These are phyloP conservation scores for Heteromyza rotundicornis DNA, from an alignment of 2,888 invertebrate genomes.

Conservation along the genomic window DNA sequence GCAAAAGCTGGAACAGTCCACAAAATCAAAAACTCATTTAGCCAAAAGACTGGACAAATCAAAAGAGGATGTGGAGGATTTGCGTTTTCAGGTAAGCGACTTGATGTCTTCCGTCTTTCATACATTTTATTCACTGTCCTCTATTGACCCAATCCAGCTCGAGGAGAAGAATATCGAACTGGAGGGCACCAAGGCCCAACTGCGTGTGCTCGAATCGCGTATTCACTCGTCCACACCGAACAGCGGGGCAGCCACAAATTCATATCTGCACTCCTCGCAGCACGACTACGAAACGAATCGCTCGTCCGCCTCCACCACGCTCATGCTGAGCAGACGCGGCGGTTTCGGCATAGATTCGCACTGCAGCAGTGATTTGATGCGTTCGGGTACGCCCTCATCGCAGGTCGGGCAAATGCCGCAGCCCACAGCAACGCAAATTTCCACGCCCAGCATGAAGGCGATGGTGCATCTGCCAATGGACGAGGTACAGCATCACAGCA, in stretches of 20 bases:
- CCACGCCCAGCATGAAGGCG: conserved; percentile 67
- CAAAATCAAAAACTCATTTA: conserved; percentile 71
- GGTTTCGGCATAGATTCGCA: conserved; percentile 35
- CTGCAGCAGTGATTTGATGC: conserved; percentile 36
- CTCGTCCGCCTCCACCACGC: conserved; percentile 54
- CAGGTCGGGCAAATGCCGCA: conserved; percentile 38
- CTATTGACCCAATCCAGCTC: too few species aligned
- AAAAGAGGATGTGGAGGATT: conserved; percentile 80
- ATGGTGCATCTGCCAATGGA: conserved; percentile 68
- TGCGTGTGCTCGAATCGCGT: conserved; percentile 73
- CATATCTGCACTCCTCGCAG: conserved; percentile 57
- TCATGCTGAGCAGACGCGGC: conserved; percentile 55
- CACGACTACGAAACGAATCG: conserved; percentile 57
- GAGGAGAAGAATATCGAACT: conserved; percentile 83
- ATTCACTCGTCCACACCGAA: conserved; percentile 56
- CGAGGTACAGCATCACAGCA: conserved; percentile 64
- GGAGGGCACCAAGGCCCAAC: conserved; percentile 80
- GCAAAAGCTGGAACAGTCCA: conserved; percentile 73
- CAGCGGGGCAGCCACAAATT: conserved; percentile 61
- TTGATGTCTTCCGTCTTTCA: too few species aligned
- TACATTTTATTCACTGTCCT: not conserved
- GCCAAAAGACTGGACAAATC: conserved; percentile 74
- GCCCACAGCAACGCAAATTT: conserved; percentile 57
- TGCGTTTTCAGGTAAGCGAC: conserved; percentile 75
- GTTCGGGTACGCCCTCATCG: conserved; percentile 34